Percentiles rank a stretch among this genome's conserved stretches.
These are phyloP conservation scores for Ophioninae sp. DNA, from an alignment of 2,888 invertebrate species.

Conservation along the genomic window DNA sequence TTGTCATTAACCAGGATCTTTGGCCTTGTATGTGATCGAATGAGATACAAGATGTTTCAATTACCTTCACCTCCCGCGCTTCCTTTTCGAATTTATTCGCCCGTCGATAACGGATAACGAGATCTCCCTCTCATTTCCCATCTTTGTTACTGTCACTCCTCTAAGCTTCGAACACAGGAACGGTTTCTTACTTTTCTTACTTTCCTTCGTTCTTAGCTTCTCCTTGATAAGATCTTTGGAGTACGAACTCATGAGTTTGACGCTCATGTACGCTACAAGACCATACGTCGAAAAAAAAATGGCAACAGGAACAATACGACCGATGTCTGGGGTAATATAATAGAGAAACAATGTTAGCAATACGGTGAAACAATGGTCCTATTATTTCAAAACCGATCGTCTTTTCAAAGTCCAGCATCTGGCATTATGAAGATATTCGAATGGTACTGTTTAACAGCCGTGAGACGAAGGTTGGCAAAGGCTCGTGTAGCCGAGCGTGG, in stretches of 20 bases:
- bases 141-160: not conserved
- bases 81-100: constrained; percentile 49
- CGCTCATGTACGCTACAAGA: not conserved
- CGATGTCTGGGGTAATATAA: too few relatives aligned
- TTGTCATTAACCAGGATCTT: too few relatives aligned
- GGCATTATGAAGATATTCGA: too few relatives aligned
- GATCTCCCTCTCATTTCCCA: not conserved
- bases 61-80: constrained; percentile 44
- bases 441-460: too few relatives aligned
- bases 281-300: not conserved
- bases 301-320: too few relatives aligned
- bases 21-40: not conserved
- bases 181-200: constrained; percentile 37
- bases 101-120: constrained; percentile 49
- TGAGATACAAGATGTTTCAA: constrained; percentile 40
- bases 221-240: constrained; percentile 5
- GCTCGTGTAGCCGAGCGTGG: too few relatives aligned
- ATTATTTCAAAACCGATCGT: too few relatives aligned
- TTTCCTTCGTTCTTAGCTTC: constrained; percentile 29
- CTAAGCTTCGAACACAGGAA: not conserved
- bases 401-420: too few relatives aligned
- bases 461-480: too few relatives aligned
- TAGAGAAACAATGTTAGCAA: too few relatives aligned
- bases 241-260: constrained; percentile 21
- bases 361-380: too few relatives aligned